phyloP scores from a whole-genome alignment of 2,888 invertebrate species.

The Drosophila putrida region DNA sequence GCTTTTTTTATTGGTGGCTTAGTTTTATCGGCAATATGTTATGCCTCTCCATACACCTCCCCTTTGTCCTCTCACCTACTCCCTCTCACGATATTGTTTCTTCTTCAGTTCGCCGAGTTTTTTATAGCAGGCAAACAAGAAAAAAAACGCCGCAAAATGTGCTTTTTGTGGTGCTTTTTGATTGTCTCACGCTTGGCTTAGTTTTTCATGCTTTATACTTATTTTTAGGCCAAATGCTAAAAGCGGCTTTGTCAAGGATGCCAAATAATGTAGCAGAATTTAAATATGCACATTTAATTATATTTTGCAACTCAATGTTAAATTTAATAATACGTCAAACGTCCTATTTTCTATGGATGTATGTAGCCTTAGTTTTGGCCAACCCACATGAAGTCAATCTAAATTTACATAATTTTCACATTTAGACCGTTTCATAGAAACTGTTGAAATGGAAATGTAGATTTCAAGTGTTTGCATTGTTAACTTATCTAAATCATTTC shows the following conservation, averaged over 20 bases:
- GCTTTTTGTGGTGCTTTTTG: constrained; percentile 24
- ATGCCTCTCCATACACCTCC: neutral
- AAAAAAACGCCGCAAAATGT: constrained; percentile 25
- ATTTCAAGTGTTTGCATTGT: constrained; percentile 8
- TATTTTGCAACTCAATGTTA: constrained; percentile 28
- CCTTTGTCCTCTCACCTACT: neutral
- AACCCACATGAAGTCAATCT: constrained; percentile 3
- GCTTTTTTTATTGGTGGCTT: constrained; percentile 26
- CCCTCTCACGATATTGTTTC: constrained; percentile 22
- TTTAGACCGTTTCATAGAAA: constrained; percentile 50
- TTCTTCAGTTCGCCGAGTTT: constrained; percentile 14
- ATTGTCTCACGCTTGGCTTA: constrained; percentile 35
- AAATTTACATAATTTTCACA: constrained; percentile 71
- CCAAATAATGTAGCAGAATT: constrained; percentile 16
- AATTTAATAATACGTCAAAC: constrained; percentile 50
- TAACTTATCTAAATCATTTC: constrained; percentile 28
- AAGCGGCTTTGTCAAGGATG: constrained; percentile 34
- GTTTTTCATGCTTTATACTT: constrained; percentile 18
- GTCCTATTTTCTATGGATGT: constrained; percentile 9
- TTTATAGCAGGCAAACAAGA: constrained; percentile 39
- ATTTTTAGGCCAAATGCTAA: constrained; percentile 34
- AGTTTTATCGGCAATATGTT: constrained; percentile 25
- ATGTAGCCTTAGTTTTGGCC: constrained; percentile 9
- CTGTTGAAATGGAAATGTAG: neutral
- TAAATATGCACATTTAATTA: constrained; percentile 59